Base-by-base conservation (phyloP, 92 coral and sea anemone species). In the Montipora capitata region DNA sequence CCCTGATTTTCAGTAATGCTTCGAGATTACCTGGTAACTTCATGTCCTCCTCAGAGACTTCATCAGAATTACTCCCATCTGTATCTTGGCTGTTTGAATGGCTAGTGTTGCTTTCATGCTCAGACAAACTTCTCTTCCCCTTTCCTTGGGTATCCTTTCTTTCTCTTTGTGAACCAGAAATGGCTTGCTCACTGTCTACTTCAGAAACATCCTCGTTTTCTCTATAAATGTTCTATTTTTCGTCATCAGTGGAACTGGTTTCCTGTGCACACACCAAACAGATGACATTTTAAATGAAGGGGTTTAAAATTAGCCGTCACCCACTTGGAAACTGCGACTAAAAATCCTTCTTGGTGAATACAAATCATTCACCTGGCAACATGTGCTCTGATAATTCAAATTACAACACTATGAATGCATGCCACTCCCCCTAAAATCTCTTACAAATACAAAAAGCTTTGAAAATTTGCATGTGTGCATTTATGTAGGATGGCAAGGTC, bases 241-340 rank as follows among this genome's bases (percentile, higher is more conserved):
- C 1, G 74, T 75, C 65, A 75, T 56, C 80, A 72, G 77, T 45
- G 77, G 40, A 16, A 3, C 15, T n/a, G 58, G 40, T 72, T 72
- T 44, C 57, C 43, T 75, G 41, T 10, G 48, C 65, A 51, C 79
- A 27, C 17, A 52, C 79, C 79, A 51, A 51, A 52, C n/a, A 51
- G 35, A 51, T 75, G 56, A 49, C 65, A 54, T 74, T 49, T 74
- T 74, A 17, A 74, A 74, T 74, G 48, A 74, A 74, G 27, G 17
- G 79, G 16, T 74, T 62, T 74, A 54, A 49, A 74, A 74, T 52
- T 48, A 74, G 54, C 52, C 10, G 52, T 74, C 45, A 72, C 48
- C 45, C 43, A 72, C 48, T 48, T 41, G 41, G 20, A 45, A 74
- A 74, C 63, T 74, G 79, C 18, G 52, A 48, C 52, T 48, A 48